Base-by-base conservation (phyloP, 2,113 vertebrate genomes). In the Uropsilus gracilis region DNA sequence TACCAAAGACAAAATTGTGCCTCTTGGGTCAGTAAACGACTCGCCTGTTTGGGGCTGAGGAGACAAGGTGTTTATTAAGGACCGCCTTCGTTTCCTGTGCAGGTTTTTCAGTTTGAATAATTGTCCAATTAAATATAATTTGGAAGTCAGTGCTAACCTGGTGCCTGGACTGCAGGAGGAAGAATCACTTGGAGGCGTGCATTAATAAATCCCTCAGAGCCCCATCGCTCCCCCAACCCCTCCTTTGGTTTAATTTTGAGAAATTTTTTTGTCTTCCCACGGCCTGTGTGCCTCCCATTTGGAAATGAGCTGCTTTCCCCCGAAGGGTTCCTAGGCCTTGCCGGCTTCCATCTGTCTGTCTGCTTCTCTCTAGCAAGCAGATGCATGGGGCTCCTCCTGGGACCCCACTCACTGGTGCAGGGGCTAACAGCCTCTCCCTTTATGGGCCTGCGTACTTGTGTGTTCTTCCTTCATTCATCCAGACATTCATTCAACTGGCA, bases 51-150 rank as follows among this genome's bases (percentile, higher is more conserved):
- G 99, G 99, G 94, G 99, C 99, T 99, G 98, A 99, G 98, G 98
- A 99, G 99, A 99, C 99, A 99, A 99, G 99, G 99, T 99, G 99
- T 99, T 99, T 99, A 99, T 99, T 99, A 99, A 99, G 99, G 98
- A 98, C 98, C 98, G 98, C 98, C 99, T 99, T 99, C 99, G 98
- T 99, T 99, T 99, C 99, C 98, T 98, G 98, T 98, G 98, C 98
- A 98, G 98, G 99, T 99, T 99, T 99, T 99, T 99, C 99, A 99
- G 99, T 99, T 99, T 99, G 99, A 99, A 99, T 99, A 99, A 99
- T 99, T 99, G 99, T 99, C 99, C 99, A 99, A 99, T 99, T 99
- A 99, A 99, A 99, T 99, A 99, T 99, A 99, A 99, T 99, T 99
- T 99, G 99, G 98, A 99, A 98, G 99, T 99, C 98, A 97, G 97